phyloP scores from a whole-genome alignment of 1,140 invertebrate species.

The Aricia agestis region DNA sequence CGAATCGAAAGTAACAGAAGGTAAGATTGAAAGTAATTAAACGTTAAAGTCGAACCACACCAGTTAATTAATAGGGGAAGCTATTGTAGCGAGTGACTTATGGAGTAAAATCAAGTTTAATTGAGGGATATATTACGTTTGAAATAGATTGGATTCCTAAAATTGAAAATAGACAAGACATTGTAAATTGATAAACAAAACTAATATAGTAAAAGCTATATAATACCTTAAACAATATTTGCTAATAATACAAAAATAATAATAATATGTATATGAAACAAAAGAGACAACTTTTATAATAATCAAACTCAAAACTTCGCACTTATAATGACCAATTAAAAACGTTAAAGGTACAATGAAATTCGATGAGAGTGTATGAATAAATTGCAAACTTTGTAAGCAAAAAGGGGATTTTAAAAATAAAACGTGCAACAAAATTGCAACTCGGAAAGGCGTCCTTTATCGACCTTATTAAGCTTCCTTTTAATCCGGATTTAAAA shows the following conservation, averaged over 20 bases:
- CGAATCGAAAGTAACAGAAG: slow-evolving; percentile 17
- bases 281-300: neutral
- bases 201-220: too few species aligned
- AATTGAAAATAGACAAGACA: too few species aligned
- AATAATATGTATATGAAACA: neutral
- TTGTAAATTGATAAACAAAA: too few species aligned
- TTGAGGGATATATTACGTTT: neutral
- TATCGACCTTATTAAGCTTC: slow-evolving; percentile 58
- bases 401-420: slow-evolving; percentile 1
- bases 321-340: neutral
- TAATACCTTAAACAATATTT: too few species aligned
- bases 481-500: slow-evolving; percentile 70
- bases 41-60: neutral
- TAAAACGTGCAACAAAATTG: slow-evolving; percentile 24
- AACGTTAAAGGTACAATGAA: neutral
- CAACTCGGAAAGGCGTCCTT: slow-evolving; percentile 31
- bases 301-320: neutral
- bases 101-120: neutral
- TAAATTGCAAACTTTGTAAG: neutral
- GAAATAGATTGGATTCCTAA: too few species aligned
- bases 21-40: slow-evolving; percentile 3
- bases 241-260: too few species aligned
- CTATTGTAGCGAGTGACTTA: slow-evolving; percentile 5
- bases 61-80: slow-evolving; percentile 8
- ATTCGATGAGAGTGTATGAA: neutral